Base-by-base conservation (phyloP, 2,113 vertebrate species). In the Chascanopsetta lugubris region DNA sequence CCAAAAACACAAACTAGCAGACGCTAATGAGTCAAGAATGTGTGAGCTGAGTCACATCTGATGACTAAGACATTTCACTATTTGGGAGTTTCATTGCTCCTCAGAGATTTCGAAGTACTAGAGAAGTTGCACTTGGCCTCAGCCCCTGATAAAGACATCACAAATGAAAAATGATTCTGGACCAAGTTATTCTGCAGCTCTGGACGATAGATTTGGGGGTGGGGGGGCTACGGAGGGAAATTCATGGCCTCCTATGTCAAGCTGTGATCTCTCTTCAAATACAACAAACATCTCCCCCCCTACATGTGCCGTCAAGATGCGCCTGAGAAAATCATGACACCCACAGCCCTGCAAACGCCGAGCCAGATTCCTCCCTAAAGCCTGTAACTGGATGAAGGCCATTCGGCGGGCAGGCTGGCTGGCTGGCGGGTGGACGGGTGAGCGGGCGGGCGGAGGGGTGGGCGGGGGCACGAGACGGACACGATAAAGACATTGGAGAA, bases 281-380 rank as follows among this genome's bases (percentile, higher is more conserved):
- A 27, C 67, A 66, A 74, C 20, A 80, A 75, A 65, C 54, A 76
- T 76, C 72, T 77, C 59, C 53, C 29, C 59, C 53, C 29, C 48
- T 43, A 53, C 86, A 87, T 87, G 71, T 87, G 86, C 63, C 21
- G 34, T 84, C 82, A 87, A 88, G 86, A 87, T 90, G 87, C 46
- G 36, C 25, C 48, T 13, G 67, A 60, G 69, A 58, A 56, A 63
- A 18, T 24, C 68, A 70, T 53, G 77, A 86, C 78, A 84, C 65
- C 62, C 63, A 34, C 29, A 3, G 55, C 21, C 63, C 25, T 18
- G 55, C 1, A 1, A 65, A n/a, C n/a, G n/a, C n/a, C n/a, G n/a
- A 20, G 50, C 7, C 4, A 0, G 26, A 38, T 63, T 77, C 72
- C 46, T 59, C 36, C 62, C 53, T 6, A 27, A 20, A 25, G 27